Percentiles rank a stretch among this genome's conserved stretches.
These are phyloP conservation scores for Embiotoca jacksoni DNA, from an alignment of 2,113 vertebrate genomes.

Conservation along the genomic window DNA sequence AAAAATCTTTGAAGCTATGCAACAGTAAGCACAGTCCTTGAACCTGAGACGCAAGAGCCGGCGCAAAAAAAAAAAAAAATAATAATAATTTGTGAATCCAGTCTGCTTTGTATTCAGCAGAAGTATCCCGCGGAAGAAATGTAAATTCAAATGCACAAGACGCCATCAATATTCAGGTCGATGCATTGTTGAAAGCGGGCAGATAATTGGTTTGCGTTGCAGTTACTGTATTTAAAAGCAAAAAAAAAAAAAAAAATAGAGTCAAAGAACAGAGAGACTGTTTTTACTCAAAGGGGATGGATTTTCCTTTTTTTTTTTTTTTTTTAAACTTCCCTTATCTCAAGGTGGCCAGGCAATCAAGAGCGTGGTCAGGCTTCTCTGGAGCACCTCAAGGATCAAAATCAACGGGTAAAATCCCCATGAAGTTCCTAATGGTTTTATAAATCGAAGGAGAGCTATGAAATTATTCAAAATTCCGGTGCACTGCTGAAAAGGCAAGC, in stretches of 20 bases:
- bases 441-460: conserved; percentile 50
- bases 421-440: conserved; percentile 75
- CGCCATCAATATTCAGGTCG: conserved; percentile 67
- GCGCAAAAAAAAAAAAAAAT: conserved; percentile 17
- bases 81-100: conserved; percentile 44
- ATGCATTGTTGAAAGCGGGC: conserved; percentile 58
- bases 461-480: conserved; percentile 54
- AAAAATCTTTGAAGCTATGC: conserved; percentile 74
- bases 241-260: conserved; percentile 41
- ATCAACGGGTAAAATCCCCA: conserved; percentile 66
- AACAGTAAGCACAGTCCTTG: conserved; percentile 73
- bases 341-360: conserved; percentile 67
- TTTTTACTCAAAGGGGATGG: conserved; percentile 38
- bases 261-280: conserved; percentile 33
- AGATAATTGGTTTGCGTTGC: conserved; percentile 72
- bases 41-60: conserved; percentile 56
- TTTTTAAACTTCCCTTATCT: conserved; percentile 66
- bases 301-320: conserved; percentile 28
- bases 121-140: conserved; percentile 55
- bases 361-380: conserved; percentile 39
- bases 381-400: conserved; percentile 61
- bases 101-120: conserved; percentile 62
- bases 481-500: conserved; percentile 23
- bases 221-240: conserved; percentile 65
- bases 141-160: conserved; percentile 59